A percentile compares a stretch with the other conserved stretches of the same genome.
phyloP scores from a whole-genome alignment of 2,888 invertebrate species.

The Eristalis tenax region DNA sequence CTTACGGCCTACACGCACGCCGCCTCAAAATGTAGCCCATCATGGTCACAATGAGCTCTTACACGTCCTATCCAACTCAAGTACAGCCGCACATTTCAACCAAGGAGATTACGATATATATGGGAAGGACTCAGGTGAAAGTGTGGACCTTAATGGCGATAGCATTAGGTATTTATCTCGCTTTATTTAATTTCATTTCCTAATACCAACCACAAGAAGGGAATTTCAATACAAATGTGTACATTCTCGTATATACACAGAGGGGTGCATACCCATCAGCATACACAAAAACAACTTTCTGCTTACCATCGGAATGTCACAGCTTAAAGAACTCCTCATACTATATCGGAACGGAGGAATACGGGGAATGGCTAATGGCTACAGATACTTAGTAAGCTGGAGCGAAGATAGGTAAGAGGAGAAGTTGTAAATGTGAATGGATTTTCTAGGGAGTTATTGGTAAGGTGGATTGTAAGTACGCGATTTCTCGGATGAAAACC shows the following conservation, averaged over 20 bases:
- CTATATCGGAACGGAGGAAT: constrained; percentile 22
- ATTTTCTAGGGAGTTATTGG: constrained; percentile 22
- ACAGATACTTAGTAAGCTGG: constrained; percentile 10
- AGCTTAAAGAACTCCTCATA: constrained; percentile 28
- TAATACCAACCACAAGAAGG: constrained; percentile 47
- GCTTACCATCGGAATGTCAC: neutral
- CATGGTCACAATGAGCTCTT: constrained; percentile 22
- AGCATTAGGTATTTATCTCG: constrained; percentile 69
- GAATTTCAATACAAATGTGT: constrained; percentile 44
- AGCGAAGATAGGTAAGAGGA: neutral
- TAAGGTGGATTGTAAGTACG: constrained; percentile 10
- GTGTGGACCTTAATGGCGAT: constrained; percentile 61
- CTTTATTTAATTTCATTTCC: constrained; percentile 68
- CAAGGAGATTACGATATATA: constrained; percentile 41
- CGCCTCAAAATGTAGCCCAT: constrained; percentile 4
- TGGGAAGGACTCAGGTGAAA: constrained; percentile 59
- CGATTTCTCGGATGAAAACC: constrained; percentile 9
- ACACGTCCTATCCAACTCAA: neutral
- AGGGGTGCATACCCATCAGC: neutral
- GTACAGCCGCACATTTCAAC: neutral
- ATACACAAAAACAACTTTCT: neutral
- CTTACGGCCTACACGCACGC: neutral
- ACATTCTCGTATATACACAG: neutral
- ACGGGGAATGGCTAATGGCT: constrained; percentile 5
- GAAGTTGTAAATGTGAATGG: constrained; percentile 33